phyloP scores from a whole-genome alignment of 2,113 vertebrate genomes.

The Myotis lucifugus region DNA sequence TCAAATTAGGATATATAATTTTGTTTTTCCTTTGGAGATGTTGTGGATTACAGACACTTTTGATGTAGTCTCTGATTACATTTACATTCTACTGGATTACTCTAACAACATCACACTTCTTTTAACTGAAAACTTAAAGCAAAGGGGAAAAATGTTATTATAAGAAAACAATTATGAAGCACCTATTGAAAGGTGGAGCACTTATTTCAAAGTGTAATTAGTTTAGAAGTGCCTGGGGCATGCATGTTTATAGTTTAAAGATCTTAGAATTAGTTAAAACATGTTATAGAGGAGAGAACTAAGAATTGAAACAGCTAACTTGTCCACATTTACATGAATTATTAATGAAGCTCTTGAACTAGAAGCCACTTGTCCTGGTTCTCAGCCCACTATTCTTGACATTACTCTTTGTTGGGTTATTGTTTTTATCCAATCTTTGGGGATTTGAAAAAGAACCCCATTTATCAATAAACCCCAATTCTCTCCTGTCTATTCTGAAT shows the following conservation, averaged over 20 bases:
- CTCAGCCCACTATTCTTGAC: not conserved
- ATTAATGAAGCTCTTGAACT: not conserved
- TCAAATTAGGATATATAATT: conserved; percentile 76
- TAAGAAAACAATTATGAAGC: conserved; percentile 22
- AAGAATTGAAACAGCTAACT: not conserved
- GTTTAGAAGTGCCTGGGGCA: not conserved
- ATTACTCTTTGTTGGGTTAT: not conserved
- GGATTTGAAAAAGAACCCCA: not conserved
- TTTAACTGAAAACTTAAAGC: conserved; percentile 53
- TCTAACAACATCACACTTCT: conserved; percentile 44
- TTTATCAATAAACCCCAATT: not conserved
- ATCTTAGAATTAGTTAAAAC: not conserved
- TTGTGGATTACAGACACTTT: conserved; percentile 65
- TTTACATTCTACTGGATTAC: conserved; percentile 76
- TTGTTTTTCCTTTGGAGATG: conserved; percentile 72
- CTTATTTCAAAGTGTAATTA: conserved; percentile 36
- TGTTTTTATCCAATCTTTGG: not conserved
- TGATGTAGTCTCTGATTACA: conserved; percentile 79
- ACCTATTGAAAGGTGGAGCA: not conserved
- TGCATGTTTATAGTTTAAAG: not conserved
- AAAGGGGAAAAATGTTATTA: not conserved
- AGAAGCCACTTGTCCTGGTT: not conserved
- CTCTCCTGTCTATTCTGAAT: not conserved
- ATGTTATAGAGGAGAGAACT: not conserved
- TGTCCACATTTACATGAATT: not conserved